Evolutionary conservation across 2,888 invertebrate species (phyloP).

Genomic region (Platypus cylindrus): DNA sequence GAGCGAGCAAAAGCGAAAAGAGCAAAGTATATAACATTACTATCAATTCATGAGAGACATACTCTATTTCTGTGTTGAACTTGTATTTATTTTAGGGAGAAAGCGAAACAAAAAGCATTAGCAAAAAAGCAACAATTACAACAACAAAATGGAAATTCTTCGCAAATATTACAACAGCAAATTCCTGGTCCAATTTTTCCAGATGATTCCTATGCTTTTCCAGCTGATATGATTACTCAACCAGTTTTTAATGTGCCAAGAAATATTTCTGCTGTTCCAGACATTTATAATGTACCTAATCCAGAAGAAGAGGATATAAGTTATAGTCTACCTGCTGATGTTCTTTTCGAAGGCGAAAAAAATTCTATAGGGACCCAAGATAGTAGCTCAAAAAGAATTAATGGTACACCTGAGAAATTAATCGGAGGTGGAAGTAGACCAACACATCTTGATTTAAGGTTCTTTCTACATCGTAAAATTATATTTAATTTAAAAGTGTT

Average conservation of each 20-base stretch:
- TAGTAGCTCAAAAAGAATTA: conserved; percentile 8
- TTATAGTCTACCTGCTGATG: conserved; percentile 34
- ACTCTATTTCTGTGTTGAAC: neutral
- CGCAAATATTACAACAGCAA: conserved; percentile 15
- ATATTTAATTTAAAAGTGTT: neutral
- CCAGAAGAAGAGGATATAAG: conserved; percentile 31
- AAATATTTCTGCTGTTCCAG: conserved; percentile 20
- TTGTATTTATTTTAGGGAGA: conserved; percentile 37
- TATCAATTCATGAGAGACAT: neutral
- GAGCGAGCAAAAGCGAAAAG: conserved; percentile 58
- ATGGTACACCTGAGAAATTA: conserved; percentile 15
- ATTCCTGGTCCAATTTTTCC: conserved; percentile 28
- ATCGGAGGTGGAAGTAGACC: conserved; percentile 23
- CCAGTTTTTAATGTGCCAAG: conserved; percentile 24
- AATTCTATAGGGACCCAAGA: conserved; percentile 8
- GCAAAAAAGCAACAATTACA: conserved; percentile 37
- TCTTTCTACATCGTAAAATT: conserved; percentile 6
- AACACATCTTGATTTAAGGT: conserved; percentile 33
- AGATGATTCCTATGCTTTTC: conserved; percentile 41
- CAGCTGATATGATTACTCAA: conserved; percentile 37
- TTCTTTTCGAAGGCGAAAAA: conserved; percentile 18
- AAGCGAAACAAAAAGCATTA: conserved; percentile 50
- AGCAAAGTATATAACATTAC: conserved; percentile 32
- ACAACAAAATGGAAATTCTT: conserved; percentile 14
- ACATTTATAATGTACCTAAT: conserved; percentile 25